phyloP scores from a whole-genome alignment of 2,888 invertebrate genomes.

The Cistogaster globosa region DNA sequence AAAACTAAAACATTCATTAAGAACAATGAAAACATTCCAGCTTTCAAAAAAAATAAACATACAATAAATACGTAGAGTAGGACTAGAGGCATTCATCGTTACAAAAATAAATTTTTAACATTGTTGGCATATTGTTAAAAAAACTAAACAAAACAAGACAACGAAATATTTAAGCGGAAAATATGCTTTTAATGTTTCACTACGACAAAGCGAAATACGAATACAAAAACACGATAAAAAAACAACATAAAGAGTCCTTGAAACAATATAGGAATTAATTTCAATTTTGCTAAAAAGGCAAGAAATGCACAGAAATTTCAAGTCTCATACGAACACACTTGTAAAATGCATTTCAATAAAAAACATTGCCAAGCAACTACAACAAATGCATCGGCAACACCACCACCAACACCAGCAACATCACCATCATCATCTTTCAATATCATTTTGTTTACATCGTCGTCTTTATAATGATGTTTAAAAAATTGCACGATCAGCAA shows the following conservation, averaged over 20 bases:
- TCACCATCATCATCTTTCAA: slow-evolving; percentile 1
- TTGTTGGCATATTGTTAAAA: slow-evolving; percentile 64
- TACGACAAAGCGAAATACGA: slow-evolving; percentile 20
- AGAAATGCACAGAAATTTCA: slow-evolving; percentile 44
- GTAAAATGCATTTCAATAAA: slow-evolving; percentile 47
- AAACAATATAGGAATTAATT: slow-evolving; percentile 68
- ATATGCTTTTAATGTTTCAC: slow-evolving; percentile 63
- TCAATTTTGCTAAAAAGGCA: slow-evolving; percentile 67
- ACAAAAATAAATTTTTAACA: slow-evolving; percentile 63
- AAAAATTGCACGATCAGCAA: slow-evolving; percentile 73
- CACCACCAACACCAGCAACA: neutral
- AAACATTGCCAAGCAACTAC: slow-evolving; percentile 2
- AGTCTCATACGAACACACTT: slow-evolving; percentile 13
- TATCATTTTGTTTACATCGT: slow-evolving; percentile 28
- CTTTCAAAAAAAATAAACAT: slow-evolving; percentile 54
- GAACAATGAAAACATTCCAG: slow-evolving; percentile 64
- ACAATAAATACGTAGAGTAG: slow-evolving; percentile 36
- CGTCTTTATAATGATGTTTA: slow-evolving; percentile 39
- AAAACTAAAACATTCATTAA: slow-evolving; percentile 39
- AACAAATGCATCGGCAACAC: neutral
- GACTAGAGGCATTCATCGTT: slow-evolving; percentile 34
- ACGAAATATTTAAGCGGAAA: slow-evolving; percentile 60
- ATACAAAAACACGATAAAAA: neutral
- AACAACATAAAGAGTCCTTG: slow-evolving; percentile 62
- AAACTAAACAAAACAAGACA: slow-evolving; percentile 18